A percentile compares a stretch with the other conserved stretches of the same genome.
Conservation (phyloP, 1,140 invertebrate genomes). For the Heliothis virescens region DNA sequence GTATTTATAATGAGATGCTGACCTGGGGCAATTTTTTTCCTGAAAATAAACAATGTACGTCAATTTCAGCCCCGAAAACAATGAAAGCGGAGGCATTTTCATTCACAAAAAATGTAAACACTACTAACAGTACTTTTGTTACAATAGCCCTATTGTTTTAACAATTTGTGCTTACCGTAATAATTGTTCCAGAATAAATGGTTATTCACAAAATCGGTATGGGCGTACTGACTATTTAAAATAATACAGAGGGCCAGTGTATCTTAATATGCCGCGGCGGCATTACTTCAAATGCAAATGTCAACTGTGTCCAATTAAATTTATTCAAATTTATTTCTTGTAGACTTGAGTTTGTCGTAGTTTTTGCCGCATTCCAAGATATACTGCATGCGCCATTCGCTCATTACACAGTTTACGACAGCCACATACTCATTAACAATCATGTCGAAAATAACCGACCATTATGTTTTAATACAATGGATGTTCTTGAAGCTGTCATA, state of each 20-base stretch:
- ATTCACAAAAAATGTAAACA: slow-evolving; percentile 17
- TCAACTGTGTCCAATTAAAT: neutral
- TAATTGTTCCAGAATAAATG: slow-evolving; percentile 23
- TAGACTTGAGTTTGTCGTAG: neutral
- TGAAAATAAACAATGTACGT: slow-evolving; percentile 3
- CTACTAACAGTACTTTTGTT: slow-evolving; percentile 17
- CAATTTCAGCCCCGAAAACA: slow-evolving; percentile 8
- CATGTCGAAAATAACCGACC: slow-evolving; percentile 36
- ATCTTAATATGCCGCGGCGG: neutral
- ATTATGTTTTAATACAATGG: slow-evolving; percentile 37
- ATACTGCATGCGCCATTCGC: neutral
- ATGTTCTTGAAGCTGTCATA: slow-evolving; percentile 41
- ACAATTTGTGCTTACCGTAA: slow-evolving; percentile 7
- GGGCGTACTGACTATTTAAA: neutral
- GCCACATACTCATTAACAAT: slow-evolving; percentile 18
- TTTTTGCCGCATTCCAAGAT: neutral
- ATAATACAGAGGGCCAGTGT: neutral
- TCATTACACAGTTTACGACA: slow-evolving; percentile 16
- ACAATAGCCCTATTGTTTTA: slow-evolving; percentile 27
- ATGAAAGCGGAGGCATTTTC: neutral
- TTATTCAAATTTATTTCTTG: neutral
- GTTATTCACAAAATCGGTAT: neutral
- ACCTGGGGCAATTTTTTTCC: neutral
- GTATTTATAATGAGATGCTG: neutral
- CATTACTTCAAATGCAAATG: slow-evolving; percentile 9